Evolutionary conservation across 2,888 invertebrate genomes (phyloP).

Genomic region (Machimus rusticus): DNA sequence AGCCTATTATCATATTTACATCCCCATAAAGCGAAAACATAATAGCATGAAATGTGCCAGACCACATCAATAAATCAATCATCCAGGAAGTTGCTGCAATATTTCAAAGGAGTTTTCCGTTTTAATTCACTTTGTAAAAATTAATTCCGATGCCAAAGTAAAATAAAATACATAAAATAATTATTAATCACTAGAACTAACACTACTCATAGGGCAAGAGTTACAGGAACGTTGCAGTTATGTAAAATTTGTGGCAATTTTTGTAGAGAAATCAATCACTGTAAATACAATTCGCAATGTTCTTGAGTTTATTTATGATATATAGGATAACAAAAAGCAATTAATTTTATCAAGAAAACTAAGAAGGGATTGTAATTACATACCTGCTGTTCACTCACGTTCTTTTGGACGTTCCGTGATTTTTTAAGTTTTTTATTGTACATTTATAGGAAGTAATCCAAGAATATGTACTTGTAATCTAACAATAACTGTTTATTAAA

Average conservation of each 20-base stretch:
- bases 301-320: background rate
- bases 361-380: background rate
- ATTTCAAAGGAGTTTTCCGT: background rate
- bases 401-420: conserved; percentile 23
- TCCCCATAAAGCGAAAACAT: background rate
- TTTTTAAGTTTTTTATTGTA: conserved; percentile 16
- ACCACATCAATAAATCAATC: conserved; percentile 7
- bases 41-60: background rate
- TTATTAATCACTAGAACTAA: background rate
- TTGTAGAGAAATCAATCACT: background rate
- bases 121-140: conserved; percentile 20
- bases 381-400: background rate
- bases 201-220: background rate
- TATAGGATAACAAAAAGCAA: background rate
- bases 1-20: conserved; percentile 12
- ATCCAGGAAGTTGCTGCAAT: conserved; percentile 9
- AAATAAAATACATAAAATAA: background rate
- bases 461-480: background rate
- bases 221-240: background rate
- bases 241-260: background rate
- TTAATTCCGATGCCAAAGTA: conserved; percentile 32
- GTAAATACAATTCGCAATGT: background rate
- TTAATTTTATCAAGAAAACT: background rate
- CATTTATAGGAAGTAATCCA: background rate
- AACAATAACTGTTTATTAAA: background rate